phyloP scores from a whole-genome alignment of 2,888 invertebrate species.

The Petrolisthes manimaculis region DNA sequence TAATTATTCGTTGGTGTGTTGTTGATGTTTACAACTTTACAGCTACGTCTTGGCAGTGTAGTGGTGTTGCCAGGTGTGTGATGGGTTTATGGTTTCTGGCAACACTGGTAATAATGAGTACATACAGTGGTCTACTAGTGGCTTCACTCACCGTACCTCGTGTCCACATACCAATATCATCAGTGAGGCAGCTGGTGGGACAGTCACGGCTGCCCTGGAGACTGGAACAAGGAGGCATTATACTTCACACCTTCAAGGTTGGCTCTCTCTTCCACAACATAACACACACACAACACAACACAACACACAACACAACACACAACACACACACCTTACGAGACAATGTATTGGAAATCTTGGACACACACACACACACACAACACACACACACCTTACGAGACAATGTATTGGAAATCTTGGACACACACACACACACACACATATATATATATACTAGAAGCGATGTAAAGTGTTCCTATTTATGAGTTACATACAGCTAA shows the following conservation, averaged over 20 bases:
- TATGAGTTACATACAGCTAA: not conserved
- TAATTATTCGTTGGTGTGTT: too few relatives aligned
- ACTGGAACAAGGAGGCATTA: conserved; percentile 53
- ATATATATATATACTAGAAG: too few relatives aligned
- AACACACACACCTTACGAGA: too few relatives aligned
- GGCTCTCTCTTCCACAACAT: not conserved
- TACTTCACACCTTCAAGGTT: conserved; percentile 53
- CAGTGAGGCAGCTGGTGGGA: conserved; percentile 41
- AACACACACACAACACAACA: not conserved
- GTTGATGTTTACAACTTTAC: too few relatives aligned
- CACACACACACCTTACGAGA: too few relatives aligned
- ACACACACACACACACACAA: too few relatives aligned
- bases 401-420: too few relatives aligned
- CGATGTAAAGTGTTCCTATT: too few relatives aligned
- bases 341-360: too few relatives aligned
- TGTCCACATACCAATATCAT: conserved; percentile 36
- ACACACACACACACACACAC: too few relatives aligned
- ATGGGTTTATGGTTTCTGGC: conserved; percentile 46
- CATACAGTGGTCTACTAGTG: conserved; percentile 42
- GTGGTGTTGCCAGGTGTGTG: conserved; percentile 14
- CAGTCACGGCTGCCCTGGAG: conserved; percentile 42
- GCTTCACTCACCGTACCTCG: conserved; percentile 45
- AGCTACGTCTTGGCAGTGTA: conserved; percentile 14
- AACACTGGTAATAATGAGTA: conserved; percentile 44
- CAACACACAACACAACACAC: too few relatives aligned